Evolutionary conservation across 2,113 vertebrate species (phyloP).

Genomic region (Podocnemis expansa): DNA sequence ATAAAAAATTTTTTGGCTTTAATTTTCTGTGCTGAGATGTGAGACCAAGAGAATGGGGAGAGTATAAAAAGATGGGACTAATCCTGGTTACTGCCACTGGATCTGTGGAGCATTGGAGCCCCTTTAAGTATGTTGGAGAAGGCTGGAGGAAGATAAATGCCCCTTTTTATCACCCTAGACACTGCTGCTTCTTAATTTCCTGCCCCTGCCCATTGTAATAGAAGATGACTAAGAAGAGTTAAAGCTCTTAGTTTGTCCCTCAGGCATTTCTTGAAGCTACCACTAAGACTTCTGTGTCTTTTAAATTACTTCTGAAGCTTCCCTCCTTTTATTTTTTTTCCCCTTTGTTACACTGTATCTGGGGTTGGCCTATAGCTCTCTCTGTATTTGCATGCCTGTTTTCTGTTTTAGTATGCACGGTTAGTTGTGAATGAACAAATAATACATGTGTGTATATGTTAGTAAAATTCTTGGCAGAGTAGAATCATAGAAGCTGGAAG

Average conservation of each 20-base stretch:
- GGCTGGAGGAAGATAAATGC: background rate
- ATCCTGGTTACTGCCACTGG: background rate
- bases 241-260: background rate
- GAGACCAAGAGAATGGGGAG: background rate
- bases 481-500: too few relatives aligned
- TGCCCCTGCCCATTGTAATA: background rate
- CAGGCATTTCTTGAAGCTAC: background rate
- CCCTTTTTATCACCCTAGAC: background rate
- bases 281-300: background rate
- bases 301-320: background rate
- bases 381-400: background rate
- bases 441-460: background rate
- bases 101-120: background rate
- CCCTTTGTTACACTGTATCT: background rate
- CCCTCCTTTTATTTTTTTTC: background rate
- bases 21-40: background rate
- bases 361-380: background rate
- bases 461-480: background rate
- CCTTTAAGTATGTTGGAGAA: background rate
- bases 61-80: background rate
- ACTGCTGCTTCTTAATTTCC: background rate
- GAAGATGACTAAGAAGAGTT: background rate
- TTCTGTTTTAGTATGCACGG: background rate
- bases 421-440: background rate
- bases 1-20: background rate